A percentile compares a stretch with the other conserved stretches of the same genome.
These are phyloP conservation scores for Diarsia mendica DNA, from an alignment of 2,888 invertebrate genomes.

Conservation along the genomic window DNA sequence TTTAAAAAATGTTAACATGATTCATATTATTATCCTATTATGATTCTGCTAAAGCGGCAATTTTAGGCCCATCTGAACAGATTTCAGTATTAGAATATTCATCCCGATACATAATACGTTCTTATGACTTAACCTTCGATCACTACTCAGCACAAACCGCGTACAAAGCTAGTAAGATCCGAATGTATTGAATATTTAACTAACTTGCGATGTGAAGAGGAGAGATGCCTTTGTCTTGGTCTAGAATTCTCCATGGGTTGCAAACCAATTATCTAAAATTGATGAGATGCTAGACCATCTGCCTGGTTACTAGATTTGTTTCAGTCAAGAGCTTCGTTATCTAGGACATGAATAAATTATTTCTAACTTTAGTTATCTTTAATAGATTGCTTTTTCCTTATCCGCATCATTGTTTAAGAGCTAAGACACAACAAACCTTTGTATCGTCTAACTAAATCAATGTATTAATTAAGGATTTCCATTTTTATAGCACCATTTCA, in stretches of 20 bases:
- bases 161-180: background rate
- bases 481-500: background rate
- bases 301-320: constrained; percentile 3
- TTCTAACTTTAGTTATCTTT: background rate
- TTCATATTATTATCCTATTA: background rate
- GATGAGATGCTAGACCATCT: constrained; percentile 3
- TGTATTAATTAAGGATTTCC: background rate
- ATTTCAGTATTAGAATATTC: background rate
- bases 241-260: background rate
- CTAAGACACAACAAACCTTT: background rate
- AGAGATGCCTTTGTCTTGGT: constrained; percentile 6
- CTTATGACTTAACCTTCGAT: background rate
- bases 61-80: background rate
- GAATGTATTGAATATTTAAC: constrained; percentile 13
- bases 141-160: background rate
- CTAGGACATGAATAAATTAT: constrained; percentile 6
- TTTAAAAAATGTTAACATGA: background rate
- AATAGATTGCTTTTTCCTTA: background rate
- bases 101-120: background rate
- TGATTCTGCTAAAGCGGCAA: background rate
- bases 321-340: background rate
- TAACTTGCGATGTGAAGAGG: background rate
- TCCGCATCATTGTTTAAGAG: background rate
- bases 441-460: too few species aligned
- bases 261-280: constrained; percentile 36